Evolutionary conservation across 1,140 invertebrate species (phyloP).

Genomic region (Leptopilina boulardi): DNA sequence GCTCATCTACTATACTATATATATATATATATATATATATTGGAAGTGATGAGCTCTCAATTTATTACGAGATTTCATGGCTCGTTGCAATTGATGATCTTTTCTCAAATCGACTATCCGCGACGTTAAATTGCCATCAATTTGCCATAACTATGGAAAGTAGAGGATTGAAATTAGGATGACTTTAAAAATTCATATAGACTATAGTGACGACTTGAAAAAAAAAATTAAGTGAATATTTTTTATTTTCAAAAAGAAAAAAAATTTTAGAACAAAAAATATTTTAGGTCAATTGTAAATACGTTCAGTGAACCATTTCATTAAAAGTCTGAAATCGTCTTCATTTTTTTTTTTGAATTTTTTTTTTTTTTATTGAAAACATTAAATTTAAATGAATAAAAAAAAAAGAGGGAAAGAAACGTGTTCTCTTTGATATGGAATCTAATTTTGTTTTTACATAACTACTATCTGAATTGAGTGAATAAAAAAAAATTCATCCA

Average conservation of each 20-base stretch:
- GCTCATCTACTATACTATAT: too few species aligned
- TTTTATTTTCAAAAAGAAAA: not conserved
- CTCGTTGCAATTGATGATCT: conserved; percentile 45
- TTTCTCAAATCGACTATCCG: not conserved
- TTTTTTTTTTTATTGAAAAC: too few species aligned
- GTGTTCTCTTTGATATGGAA: too few species aligned
- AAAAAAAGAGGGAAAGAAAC: too few species aligned
- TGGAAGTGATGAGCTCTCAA: conserved; percentile 44
- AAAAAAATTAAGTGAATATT: conserved; percentile 25
- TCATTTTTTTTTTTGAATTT: not conserved
- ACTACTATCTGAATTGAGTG: too few species aligned
- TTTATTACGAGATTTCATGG: conserved; percentile 50
- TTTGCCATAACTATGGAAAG: conserved; percentile 56
- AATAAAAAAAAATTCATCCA: too few species aligned
- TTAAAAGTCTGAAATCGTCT: not conserved
- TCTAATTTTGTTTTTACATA: too few species aligned
- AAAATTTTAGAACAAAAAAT: not conserved
- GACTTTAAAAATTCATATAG: not conserved
- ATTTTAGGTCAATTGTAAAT: conserved; percentile 1
- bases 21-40: too few species aligned
- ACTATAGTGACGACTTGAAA: not conserved
- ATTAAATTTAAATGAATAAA: too few species aligned
- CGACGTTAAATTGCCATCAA: conserved; percentile 45
- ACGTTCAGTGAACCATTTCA: not conserved
- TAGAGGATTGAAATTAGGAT: conserved; percentile 14